Base-by-base conservation (phyloP, 1,140 invertebrate genomes). In the Drosophila pseudoobscura region DNA sequence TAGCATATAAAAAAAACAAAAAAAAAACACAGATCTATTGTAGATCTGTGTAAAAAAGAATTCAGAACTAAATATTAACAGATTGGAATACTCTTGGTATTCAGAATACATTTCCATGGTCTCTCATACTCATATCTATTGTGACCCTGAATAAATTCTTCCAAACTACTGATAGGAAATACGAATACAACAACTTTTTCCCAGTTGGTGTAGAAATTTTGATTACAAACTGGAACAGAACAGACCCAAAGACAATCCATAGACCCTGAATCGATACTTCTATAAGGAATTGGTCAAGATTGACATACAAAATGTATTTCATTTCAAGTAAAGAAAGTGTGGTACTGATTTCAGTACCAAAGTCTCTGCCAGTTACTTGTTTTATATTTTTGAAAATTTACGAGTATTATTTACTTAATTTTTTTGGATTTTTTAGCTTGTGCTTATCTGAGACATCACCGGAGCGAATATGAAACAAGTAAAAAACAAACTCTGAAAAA, bases 361-460 rank as follows among this genome's bases (percentile, higher is more conserved):
- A 44, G n/a, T 9, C 3, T 15, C 13, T 15, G 9, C n/a, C n/a
- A 29, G 13, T 35, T 35, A 35, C 6, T 20, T 31, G 17, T 3
- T 2, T 31, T 22, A 20, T 22, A 20, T 7, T 22, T 54, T 9
- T 6, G 15, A 44, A 41, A 6, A 24, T 26, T 43, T 47, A 9
- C 43, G 31, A 26, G 35, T 46, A 26, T 63, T 63, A 15, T 56
- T 43, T 44, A 31, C 41, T 50, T 51, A 8, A 35, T 13, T 20
- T 17, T 15, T 26, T 26, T 26, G 2, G 20, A 20, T 26, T 4
- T 26, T 26, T 0, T 22, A 6, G 13, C 44, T 60, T 59, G 20
- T 22, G 24, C 43, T 49, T 65, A 71, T 64, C 72, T 59, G 13
- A 13, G 50, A 26, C 24, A 26, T 53, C 47, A 7, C 50, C 2